Percentiles rank a stretch among this genome's conserved stretches.
Evolutionary conservation across 2,797 vertebrate species (phyloP).

Genomic region (Furcifer pardalis): DNA sequence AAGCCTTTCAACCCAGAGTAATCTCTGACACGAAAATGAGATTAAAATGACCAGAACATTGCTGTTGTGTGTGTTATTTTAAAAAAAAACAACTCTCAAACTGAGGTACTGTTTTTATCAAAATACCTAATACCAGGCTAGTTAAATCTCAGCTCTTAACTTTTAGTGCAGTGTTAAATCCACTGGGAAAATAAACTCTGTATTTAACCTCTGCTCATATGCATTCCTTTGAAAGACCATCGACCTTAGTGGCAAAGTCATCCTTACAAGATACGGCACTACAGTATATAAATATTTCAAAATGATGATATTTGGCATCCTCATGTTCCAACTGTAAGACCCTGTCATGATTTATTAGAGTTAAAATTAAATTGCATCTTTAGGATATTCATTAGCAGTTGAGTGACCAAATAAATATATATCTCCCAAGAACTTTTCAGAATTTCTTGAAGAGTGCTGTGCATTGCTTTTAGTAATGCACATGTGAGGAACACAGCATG

Average conservation of each 20-base stretch:
- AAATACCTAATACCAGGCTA: slow-evolving; percentile 32
- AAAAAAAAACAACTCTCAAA: neutral
- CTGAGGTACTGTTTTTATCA: neutral
- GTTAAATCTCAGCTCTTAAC: slow-evolving; percentile 23
- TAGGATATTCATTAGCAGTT: slow-evolving; percentile 21
- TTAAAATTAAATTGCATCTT: neutral
- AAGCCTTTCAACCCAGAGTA: too few relatives aligned
- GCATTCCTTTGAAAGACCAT: slow-evolving; percentile 64
- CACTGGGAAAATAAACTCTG: slow-evolving; percentile 60
- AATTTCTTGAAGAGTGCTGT: neutral
- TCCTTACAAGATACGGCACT: slow-evolving; percentile 38
- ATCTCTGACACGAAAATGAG: neutral
- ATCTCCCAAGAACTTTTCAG: neutral
- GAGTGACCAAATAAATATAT: neutral
- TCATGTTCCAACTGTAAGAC: slow-evolving; percentile 19
- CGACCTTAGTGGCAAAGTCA: slow-evolving; percentile 60
- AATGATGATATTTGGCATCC: slow-evolving; percentile 53
- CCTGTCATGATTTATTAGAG: neutral
- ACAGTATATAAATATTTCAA: slow-evolving; percentile 67
- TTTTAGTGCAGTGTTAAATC: slow-evolving; percentile 34
- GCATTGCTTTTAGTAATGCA: slow-evolving; percentile 11
- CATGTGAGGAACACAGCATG: neutral
- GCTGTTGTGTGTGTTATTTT: neutral
- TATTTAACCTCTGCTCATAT: slow-evolving; percentile 55
- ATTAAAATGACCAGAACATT: neutral